phyloP scores from a whole-genome alignment of 35 echinoderm and acorn worm genomes.

The Apostichopus parvimensis region DNA sequence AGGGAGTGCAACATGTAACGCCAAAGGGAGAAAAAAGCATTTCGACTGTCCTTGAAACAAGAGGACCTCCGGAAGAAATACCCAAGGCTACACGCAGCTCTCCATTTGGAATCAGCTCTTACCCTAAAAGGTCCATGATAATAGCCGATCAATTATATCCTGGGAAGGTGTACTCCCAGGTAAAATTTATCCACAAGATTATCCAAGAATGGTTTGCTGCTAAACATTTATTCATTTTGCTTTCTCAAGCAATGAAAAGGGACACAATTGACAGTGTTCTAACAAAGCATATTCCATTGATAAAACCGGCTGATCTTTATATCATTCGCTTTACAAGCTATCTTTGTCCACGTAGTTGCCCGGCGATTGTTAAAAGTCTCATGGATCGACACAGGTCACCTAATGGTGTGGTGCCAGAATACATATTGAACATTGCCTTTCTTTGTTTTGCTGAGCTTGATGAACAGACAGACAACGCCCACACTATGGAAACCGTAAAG shows the following conservation, averaged over 20 bases:
- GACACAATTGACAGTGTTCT: neutral
- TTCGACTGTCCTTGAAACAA: too few species aligned
- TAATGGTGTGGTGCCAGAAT: neutral
- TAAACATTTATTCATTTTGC: neutral
- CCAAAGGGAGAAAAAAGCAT: too few species aligned
- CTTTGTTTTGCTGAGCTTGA: slow-evolving; percentile 7
- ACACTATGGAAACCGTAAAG: too few species aligned
- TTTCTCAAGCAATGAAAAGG: neutral
- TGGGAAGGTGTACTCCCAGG: neutral
- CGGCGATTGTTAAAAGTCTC: neutral
- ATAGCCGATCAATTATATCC: too few species aligned
- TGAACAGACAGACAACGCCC: too few species aligned
- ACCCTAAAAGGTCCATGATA: too few species aligned
- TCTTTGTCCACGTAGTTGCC: neutral
- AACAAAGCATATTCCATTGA: neutral
- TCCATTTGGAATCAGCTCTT: too few species aligned
- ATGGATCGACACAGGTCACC: neutral
- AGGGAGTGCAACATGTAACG: too few species aligned
- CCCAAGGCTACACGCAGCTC: too few species aligned
- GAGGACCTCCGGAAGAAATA: too few species aligned
- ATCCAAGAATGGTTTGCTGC: slow-evolving; percentile 36
- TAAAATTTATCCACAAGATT: slow-evolving; percentile 14
- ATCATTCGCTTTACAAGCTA: neutral
- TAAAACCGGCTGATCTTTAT: slow-evolving; percentile 16
- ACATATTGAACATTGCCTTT: neutral